phyloP scores from a whole-genome alignment of 2,113 vertebrate species.

The Zeus faber region DNA sequence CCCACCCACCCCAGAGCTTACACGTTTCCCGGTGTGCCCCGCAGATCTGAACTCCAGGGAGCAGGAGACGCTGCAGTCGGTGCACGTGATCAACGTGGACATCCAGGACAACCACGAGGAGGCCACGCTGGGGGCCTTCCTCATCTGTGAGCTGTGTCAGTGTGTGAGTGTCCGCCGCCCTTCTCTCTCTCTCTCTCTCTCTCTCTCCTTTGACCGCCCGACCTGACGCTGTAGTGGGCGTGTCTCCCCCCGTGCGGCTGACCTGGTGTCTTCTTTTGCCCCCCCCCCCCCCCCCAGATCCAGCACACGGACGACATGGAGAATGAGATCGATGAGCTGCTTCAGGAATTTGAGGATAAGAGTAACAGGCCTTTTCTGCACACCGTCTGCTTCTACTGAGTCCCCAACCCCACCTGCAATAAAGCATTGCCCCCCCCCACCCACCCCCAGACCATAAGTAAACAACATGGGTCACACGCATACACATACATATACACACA shows the following conservation, averaged over 20 bases:
- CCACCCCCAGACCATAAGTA: conserved; percentile 35
- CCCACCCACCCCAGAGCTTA: too few relatives aligned
- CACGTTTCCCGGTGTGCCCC: conserved; percentile 13
- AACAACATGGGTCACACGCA: conserved; percentile 29
- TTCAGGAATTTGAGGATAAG: conserved; percentile 98
- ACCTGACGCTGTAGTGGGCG: too few relatives aligned
- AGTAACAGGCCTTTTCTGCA: conserved; percentile 95
- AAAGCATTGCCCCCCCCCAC: conserved; percentile 25
- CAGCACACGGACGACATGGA: conserved; percentile 99
- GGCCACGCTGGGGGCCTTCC: conserved; percentile 95
- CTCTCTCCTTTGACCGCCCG: too few relatives aligned
- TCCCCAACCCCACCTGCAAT: conserved; percentile 39
- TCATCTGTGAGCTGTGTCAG: conserved; percentile 98
- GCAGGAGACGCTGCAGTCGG: conserved; percentile 93
- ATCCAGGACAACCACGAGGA: conserved; percentile 99
- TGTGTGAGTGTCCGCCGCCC: conserved; percentile 84
- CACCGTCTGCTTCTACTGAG: conserved; percentile 98
- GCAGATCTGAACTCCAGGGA: conserved; percentile 86
- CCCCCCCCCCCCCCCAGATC: too few relatives aligned
- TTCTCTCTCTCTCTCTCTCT: too few relatives aligned
- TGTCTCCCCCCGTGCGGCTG: too few relatives aligned
- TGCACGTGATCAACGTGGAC: conserved; percentile 98
- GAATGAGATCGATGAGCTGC: conserved; percentile 96
- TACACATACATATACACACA: too few relatives aligned
- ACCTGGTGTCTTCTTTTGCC: conserved; percentile 4